These are phyloP conservation scores for Chaetodon trifasciatus DNA, from an alignment of 2,797 vertebrate species.

Conservation along the genomic window DNA sequence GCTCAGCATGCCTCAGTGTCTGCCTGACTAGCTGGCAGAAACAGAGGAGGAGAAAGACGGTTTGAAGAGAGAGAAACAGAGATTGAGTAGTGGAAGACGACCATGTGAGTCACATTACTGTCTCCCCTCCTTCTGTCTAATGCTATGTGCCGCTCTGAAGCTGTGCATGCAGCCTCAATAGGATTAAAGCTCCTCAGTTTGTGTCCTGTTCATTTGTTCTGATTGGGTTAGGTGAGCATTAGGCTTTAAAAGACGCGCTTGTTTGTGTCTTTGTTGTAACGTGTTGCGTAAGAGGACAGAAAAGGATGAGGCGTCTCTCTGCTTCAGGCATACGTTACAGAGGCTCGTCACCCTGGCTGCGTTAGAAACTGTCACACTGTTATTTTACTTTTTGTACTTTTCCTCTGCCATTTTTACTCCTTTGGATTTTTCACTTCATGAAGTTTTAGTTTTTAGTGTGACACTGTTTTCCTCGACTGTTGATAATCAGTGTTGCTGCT, in stretches of 20 bases:
- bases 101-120: conserved; percentile 37
- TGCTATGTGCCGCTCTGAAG: conserved; percentile 28
- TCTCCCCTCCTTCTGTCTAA: conserved; percentile 23
- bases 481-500: not conserved
- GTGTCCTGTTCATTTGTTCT: conserved; percentile 35
- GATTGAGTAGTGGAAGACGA: not conserved
- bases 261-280: conserved; percentile 15
- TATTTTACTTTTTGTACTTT: not conserved
- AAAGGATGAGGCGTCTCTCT: not conserved
- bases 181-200: conserved; percentile 40
- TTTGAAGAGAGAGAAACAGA: not conserved
- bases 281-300: conserved; percentile 1
- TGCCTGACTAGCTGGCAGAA: conserved; percentile 24
- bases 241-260: conserved; percentile 7
- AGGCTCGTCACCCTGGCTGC: not conserved
- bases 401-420: not conserved
- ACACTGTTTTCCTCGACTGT: not conserved
- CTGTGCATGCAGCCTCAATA: conserved; percentile 19
- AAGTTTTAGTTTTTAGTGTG: not conserved
- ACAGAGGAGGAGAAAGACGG: not conserved
- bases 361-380: not conserved
- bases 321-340: not conserved
- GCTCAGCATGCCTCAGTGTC: conserved; percentile 35
- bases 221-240: conserved; percentile 33
- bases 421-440: not conserved